Base-by-base conservation (phyloP, 2,888 invertebrate species). In the Fragum sueziense region DNA sequence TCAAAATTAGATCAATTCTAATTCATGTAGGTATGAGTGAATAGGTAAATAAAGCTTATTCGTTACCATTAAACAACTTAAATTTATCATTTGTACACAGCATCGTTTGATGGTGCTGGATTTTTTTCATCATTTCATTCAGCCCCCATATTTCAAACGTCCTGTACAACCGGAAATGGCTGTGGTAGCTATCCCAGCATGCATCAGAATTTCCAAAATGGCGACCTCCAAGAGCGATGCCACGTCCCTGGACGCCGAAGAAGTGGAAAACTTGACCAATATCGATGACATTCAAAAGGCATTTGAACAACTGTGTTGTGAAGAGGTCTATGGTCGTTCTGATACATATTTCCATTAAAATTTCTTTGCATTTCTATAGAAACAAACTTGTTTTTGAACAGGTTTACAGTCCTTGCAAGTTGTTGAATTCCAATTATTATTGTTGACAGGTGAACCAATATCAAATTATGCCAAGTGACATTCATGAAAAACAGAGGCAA, bases 201-300 rank as follows among this genome's bases (percentile, higher is more conserved):
- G 27, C 57, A 57, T 3, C 57, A 25, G n/a, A 6, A 7, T 57
- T 68, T 37, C 54, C 77, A 88, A 87, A 68, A 90, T 90, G 88
- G 89, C 90, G 74, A 87, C 90, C 70, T 77, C 90, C 85, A 85
- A 70, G 70, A 80, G 62, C 52, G 87, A 88, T 89, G 91, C 90
- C 90, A 90, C 91, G 91, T 73, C 85, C 74, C 80, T 79, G 65
- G 80, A 86, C 61, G 74, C 85, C 34, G 88, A 89, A 77, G 88
- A 86, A 74, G 82, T 90, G 47, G 90, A 92, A 80, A 89, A 88
- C 77, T 83, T 92, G 68, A 91, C 90, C 34, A 90, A 92, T 80
- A 83, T 91, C 1, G 88, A 89, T 14, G 91, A 91, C 59, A 92
- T 93, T 57, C 84, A 88, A 72, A 88, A 88, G 27, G 92, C 92